phyloP scores from a whole-genome alignment of 2,888 invertebrate species.

The Dasysyrphus tricinctus region DNA sequence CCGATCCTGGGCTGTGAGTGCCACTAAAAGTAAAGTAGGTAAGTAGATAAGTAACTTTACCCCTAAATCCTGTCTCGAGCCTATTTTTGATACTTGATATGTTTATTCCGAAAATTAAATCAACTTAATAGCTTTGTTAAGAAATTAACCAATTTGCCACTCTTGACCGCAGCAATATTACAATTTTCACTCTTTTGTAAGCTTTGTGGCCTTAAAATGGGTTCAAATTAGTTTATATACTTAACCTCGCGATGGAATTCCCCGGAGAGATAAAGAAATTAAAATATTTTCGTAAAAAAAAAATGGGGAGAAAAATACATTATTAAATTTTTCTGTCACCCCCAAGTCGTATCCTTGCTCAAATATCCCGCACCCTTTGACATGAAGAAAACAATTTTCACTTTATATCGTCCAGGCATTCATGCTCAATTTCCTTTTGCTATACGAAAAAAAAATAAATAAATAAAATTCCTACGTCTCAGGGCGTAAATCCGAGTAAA shows the following conservation, averaged over 20 bases:
- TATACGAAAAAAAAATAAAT: background rate
- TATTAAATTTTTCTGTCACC: conserved; percentile 67
- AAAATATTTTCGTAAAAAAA: conserved; percentile 53
- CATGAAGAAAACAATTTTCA: conserved; percentile 64
- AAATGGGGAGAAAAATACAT: conserved; percentile 23
- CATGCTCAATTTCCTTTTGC: conserved; percentile 27
- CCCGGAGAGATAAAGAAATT: conserved; percentile 47
- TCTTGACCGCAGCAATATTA: background rate
- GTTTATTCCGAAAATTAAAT: too few relatives aligned
- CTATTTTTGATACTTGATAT: too few relatives aligned
- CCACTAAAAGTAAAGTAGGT: too few relatives aligned
- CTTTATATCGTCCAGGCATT: conserved; percentile 54
- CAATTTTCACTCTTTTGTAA: background rate
- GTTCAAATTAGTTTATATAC: background rate
- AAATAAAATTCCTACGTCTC: conserved; percentile 50
- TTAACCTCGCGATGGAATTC: background rate
- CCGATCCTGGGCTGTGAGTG: too few relatives aligned
- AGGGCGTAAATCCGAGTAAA: conserved; percentile 47
- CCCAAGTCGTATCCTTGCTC: conserved; percentile 43
- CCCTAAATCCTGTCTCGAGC: too few relatives aligned
- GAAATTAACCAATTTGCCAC: background rate
- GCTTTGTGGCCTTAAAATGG: background rate
- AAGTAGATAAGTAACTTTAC: too few relatives aligned
- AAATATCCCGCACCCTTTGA: conserved; percentile 47
- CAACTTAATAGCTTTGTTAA: background rate